Base-by-base conservation (phyloP, 2,113 vertebrate genomes). In the Cyanistes caeruleus region DNA sequence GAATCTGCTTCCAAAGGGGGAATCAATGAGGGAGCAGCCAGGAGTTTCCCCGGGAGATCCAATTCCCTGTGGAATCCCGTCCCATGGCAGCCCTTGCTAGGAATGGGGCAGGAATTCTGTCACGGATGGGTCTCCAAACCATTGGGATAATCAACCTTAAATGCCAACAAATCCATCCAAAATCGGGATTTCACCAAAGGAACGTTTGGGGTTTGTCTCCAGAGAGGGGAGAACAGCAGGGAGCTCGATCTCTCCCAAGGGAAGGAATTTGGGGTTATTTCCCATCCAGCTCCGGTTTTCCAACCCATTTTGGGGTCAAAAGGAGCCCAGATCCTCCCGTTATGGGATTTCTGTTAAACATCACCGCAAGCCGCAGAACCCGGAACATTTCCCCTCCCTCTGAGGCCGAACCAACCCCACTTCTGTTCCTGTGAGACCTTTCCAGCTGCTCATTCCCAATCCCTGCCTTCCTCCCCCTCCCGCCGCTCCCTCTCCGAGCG, bases 371-470 rank as follows among this genome's bases (percentile, higher is more conserved):
- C 22, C 0, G 21, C 1, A 23, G 1, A 83, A 33, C 25, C 11
- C 35, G 4, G 0, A 5, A n/a, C 4, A 30, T 39, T 75, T 15
- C 5, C n/a, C 53, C 15, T 7, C 30, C 28, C 7, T 3, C 0
- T 4, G 1, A 20, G 44, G 23, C 13, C 33, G 13, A 72, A 93
- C 20, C n/a, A 11, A 12, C 7, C 63, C 58, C 41, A 1, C 8
- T 9, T 35, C 27, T 17, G 37, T 1, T 1, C 24, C 31, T 33
- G 10, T 3, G 56, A 70, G 72, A 8, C 5, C 7, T n/a, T 35
- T 22, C 17, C 28, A 28, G 6, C 25, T 0, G 10, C 58, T 43
- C 62, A 3, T 13, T 27, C 72, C 63, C 7, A 3, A 2, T 15
- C 62, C 76, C 59, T 64, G 18, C 0, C 22, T 30, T 6, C 10